Base-by-base conservation (phyloP, 2,797 vertebrate genomes). In the Zalophus californianus region DNA sequence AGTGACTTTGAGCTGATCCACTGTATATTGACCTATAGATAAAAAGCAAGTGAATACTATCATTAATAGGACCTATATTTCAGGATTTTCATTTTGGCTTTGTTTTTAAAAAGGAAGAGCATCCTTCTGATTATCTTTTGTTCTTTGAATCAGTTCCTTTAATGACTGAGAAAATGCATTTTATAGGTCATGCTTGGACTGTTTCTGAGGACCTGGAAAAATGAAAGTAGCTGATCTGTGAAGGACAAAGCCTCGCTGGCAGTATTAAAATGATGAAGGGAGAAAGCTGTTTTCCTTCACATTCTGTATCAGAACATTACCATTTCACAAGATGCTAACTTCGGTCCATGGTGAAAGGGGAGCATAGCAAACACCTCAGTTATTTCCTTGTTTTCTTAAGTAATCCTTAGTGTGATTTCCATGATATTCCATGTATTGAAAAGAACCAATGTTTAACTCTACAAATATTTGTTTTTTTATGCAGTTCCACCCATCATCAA, bases 401-500 rank as follows among this genome's bases (percentile, higher is more conserved):
- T 56, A 10, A 66, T 70, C 29, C 1, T 88, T 35, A 16, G 2
- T 56, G 23, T 91, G 7, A 60, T 85, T 94, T 92, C 21, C 48
- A 0, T 70, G 32, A 18, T 62, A 62, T 84, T 85, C 23, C 38
- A 27, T 44, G 2, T 54, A 41, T 60, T 87, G 70, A 29, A 66
- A 78, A 96, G 48, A 50, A 44, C 27, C n/a, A 15, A 3, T 64
- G 3, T 86, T 77, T 96, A 8, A 12, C 16, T 93, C 18, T 56
- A n/a, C 96, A 48, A 18, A 60, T 91, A 38, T 97, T 92, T 94
- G 27, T 98, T 93, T 98, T 73, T 73, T 97, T 98, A 27, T 96
- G 44, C 98, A 99, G 99, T 99, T 98, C 99, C 99, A 85, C 99
- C 99, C 78, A 98, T 99, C 97, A 99, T 99, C 98, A 99, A 98